Conservation (phyloP, 2,797 vertebrate genomes). For the Rachycentron canadum region DNA sequence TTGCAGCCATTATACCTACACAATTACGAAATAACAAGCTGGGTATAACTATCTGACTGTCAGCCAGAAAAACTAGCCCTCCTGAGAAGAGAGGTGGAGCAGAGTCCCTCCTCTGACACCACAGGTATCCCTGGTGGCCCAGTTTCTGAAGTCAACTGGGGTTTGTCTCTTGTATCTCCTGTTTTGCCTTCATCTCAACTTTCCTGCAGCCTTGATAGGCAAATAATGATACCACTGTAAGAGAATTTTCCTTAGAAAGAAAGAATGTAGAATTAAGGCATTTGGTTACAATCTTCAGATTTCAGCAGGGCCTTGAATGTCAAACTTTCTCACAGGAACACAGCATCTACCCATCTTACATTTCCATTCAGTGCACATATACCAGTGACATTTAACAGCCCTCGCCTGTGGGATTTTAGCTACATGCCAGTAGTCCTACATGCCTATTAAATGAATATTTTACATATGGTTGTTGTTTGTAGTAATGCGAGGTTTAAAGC, state of each 20-base stretch:
- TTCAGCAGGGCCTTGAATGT: conserved; percentile 21
- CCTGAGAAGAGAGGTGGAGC: conserved; percentile 39
- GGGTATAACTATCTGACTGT: conserved; percentile 45
- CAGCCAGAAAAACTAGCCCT: conserved; percentile 34
- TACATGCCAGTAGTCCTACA: neutral
- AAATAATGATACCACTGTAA: conserved; percentile 51
- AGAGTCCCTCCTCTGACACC: conserved; percentile 43
- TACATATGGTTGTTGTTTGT: neutral
- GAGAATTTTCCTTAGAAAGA: conserved; percentile 4
- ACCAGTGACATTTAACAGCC: conserved; percentile 49
- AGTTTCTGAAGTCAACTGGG: conserved; percentile 57
- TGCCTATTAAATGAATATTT: conserved; percentile 7
- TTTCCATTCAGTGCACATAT: conserved; percentile 37
- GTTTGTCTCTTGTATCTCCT: conserved; percentile 28
- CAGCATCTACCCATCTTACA: conserved; percentile 8
- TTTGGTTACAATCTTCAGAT: conserved; percentile 58
- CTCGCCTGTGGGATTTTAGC: conserved; percentile 17
- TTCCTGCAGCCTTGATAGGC: conserved; percentile 42
- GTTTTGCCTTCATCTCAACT: conserved; percentile 56
- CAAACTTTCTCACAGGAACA: conserved; percentile 32
- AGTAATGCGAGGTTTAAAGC: neutral
- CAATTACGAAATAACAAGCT: conserved; percentile 27
- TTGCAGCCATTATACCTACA: conserved; percentile 37
- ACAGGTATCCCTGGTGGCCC: conserved; percentile 53
- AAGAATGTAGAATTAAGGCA: conserved; percentile 42